These are phyloP conservation scores for Pandemis cinnamomeana DNA, from an alignment of 2,888 invertebrate species.

Conservation along the genomic window DNA sequence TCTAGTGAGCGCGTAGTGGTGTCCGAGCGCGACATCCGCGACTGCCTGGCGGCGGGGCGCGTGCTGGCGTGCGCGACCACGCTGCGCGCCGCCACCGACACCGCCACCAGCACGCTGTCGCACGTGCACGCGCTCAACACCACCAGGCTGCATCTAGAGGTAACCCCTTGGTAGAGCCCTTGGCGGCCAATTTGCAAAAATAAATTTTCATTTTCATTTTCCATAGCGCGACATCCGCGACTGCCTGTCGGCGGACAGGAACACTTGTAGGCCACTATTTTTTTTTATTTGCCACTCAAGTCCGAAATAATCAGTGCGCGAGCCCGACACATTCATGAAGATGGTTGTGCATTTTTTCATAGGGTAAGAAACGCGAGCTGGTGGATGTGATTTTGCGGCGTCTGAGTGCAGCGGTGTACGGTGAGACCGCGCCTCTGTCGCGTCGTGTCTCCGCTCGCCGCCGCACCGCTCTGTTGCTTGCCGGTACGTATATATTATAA, in stretches of 20 bases:
- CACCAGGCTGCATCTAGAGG: slow-evolving; percentile 89
- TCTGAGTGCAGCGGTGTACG: slow-evolving; percentile 72
- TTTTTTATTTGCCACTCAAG: too few species aligned
- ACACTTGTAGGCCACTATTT: too few species aligned
- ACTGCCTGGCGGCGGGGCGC: slow-evolving; percentile 83
- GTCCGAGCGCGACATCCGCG: slow-evolving; percentile 69
- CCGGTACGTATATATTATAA: slow-evolving; percentile 54
- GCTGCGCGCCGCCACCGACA: slow-evolving; percentile 84
- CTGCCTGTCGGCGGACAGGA: slow-evolving; percentile 61
- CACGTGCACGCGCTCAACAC: slow-evolving; percentile 94
- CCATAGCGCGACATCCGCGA: slow-evolving; percentile 68
- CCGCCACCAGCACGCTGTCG: slow-evolving; percentile 90
- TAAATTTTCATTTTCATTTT: too few species aligned
- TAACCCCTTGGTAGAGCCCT: too few species aligned
- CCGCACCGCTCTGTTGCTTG: slow-evolving; percentile 67
- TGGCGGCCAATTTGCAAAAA: too few species aligned
- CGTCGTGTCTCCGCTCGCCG: slow-evolving; percentile 67
- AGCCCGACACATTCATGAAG: too few species aligned
- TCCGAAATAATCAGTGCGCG: too few species aligned
- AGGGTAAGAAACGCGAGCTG: slow-evolving; percentile 69
- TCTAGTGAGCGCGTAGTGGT: slow-evolving; percentile 70
- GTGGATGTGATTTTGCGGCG: slow-evolving; percentile 69
- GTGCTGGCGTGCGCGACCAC: slow-evolving; percentile 94
- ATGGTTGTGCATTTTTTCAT: neutral
- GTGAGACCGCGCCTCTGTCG: slow-evolving; percentile 64